phyloP scores from a whole-genome alignment of 2,888 invertebrate genomes.

The Chydorus sphaericus region DNA sequence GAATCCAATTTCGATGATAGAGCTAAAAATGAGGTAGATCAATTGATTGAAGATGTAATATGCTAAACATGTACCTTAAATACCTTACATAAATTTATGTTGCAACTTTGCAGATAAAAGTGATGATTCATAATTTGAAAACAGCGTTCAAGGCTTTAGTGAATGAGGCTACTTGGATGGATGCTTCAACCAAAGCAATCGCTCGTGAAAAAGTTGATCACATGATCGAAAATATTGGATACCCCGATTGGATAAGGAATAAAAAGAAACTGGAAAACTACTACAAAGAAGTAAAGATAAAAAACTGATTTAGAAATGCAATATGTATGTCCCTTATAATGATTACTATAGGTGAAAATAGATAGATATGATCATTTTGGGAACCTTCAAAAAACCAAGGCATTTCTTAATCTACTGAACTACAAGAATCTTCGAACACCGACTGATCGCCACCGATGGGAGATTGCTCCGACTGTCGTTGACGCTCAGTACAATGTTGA shows the following conservation, averaged over 20 bases:
- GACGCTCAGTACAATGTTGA: constrained; percentile 41
- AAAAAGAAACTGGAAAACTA: constrained; percentile 24
- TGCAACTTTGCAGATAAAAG: background rate
- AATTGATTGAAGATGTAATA: too few relatives aligned
- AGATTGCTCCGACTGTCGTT: constrained; percentile 31
- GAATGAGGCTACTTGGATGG: constrained; percentile 27
- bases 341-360: background rate
- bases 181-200: constrained; percentile 23
- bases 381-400: background rate
- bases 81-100: background rate
- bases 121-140: constrained; percentile 8
- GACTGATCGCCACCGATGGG: constrained; percentile 18
- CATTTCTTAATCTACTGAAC: background rate
- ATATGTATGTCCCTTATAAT: background rate
- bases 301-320: background rate
- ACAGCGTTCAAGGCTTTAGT: constrained; percentile 12
- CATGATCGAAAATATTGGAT: constrained; percentile 28
- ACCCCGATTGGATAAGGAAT: constrained; percentile 28
- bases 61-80: constrained; percentile 19
- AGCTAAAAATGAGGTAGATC: constrained; percentile 18
- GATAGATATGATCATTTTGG: constrained; percentile 8
- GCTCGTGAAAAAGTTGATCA: constrained; percentile 27
- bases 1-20: constrained; percentile 19
- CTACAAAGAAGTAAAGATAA: constrained; percentile 18
- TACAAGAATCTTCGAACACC: background rate